Evolutionary conservation across 2,888 invertebrate species (phyloP).

Genomic region (Protophormia terraenovae): DNA sequence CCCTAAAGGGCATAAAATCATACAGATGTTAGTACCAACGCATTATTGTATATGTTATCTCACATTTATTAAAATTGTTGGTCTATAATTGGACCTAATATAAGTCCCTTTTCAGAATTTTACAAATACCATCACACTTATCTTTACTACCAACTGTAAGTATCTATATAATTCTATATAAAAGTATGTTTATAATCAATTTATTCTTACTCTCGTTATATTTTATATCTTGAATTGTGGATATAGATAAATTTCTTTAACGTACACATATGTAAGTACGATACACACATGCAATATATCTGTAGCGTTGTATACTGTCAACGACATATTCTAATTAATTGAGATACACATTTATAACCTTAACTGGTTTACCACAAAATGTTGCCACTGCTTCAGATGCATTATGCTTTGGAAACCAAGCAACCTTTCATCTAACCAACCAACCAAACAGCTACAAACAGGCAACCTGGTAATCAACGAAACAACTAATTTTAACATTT

Average conservation of each 20-base stretch:
- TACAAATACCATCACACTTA: no score
- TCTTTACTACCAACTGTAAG: no score
- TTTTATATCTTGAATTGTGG: constrained; percentile 8
- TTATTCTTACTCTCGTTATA: not conserved
- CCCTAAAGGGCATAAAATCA: no score
- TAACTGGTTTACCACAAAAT: constrained; percentile 50
- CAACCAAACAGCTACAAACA: not conserved
- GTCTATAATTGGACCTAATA: no score
- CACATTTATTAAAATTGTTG: no score
- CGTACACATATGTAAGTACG: not conserved
- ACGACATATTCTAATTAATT: constrained; percentile 66
- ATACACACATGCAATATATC: not conserved
- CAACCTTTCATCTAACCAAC: not conserved
- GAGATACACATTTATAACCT: constrained; percentile 46
- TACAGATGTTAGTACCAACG: no score
- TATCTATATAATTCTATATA: not conserved
- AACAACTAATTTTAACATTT: not conserved
- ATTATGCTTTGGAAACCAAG: not conserved
- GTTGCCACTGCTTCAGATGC: constrained; percentile 16
- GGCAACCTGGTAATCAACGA: not conserved
- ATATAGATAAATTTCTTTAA: not conserved
- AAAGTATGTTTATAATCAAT: constrained; percentile 22
- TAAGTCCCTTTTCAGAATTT: no score
- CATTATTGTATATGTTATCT: no score
- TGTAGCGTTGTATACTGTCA: constrained; percentile 25